Evolutionary conservation across 2,888 invertebrate genomes (phyloP).

Genomic region (Crepidodera aurea): DNA sequence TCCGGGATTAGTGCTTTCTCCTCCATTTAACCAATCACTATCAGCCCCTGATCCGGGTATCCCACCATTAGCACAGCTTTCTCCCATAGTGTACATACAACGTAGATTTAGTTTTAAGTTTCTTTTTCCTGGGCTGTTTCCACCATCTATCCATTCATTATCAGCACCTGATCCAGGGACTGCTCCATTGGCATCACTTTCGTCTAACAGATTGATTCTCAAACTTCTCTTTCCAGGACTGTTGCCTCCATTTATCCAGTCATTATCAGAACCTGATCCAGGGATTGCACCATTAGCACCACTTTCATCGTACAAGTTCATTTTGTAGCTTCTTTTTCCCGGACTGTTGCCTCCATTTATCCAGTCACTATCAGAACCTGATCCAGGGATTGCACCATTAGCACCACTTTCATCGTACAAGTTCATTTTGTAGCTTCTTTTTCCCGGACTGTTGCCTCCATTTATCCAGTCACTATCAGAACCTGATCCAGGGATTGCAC

Average conservation of each 20-base stretch:
- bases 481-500: slow-evolving; percentile 62
- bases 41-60: slow-evolving; percentile 61
- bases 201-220: slow-evolving; percentile 64
- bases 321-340: slow-evolving; percentile 53
- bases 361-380: slow-evolving; percentile 55
- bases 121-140: slow-evolving; percentile 44
- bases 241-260: slow-evolving; percentile 42
- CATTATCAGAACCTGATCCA: slow-evolving; percentile 59
- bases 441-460: slow-evolving; percentile 42
- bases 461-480: slow-evolving; percentile 45
- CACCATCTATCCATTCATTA: slow-evolving; percentile 43
- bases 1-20: slow-evolving; percentile 39
- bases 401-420: slow-evolving; percentile 67
- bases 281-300: slow-evolving; percentile 63
- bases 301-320: slow-evolving; percentile 66
- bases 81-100: slow-evolving; percentile 58
- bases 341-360: slow-evolving; percentile 40
- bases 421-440: slow-evolving; percentile 55
- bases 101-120: slow-evolving; percentile 59
- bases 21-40: slow-evolving; percentile 42
- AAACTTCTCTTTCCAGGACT: slow-evolving; percentile 43
- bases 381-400: slow-evolving; percentile 62
- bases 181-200: slow-evolving; percentile 64
- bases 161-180: slow-evolving; percentile 61
- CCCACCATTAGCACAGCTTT: slow-evolving; percentile 64